Base-by-base conservation (phyloP, 2,888 invertebrate species). In the Melipona beecheii region DNA sequence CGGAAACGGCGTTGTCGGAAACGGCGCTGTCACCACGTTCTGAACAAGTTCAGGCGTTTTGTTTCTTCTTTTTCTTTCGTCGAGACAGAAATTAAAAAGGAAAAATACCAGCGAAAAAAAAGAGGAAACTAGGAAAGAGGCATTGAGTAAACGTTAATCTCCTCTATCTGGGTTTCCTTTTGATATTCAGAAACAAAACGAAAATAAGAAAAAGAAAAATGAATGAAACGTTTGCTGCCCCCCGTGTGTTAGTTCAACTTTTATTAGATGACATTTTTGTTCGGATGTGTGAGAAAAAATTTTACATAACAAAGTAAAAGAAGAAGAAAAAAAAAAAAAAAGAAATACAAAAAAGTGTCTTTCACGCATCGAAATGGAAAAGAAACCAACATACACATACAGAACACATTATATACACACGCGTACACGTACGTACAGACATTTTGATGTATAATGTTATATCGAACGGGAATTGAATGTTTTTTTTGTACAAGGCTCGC, bases 391-490 rank as follows among this genome's bases (percentile, higher is more conserved):
- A 70, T 27, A 62, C 19, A 52, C 36, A 76, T 13, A 56, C 9
- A 50, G 60, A 27, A 60, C 19, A 60, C 60, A 27, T 9, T 9
- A 56, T 54, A 71, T 27, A 62, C 15, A 24, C 36, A 64, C 13
- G 43, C 54, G 36, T 56, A 52, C 52, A 62, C 3, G 71, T 62
- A 76, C 36, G 5, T 62, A 91, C 89, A 87, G 87, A 90, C 90
- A 90, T 91, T 87, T 92, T 91, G 89, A 91, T 91, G 91, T 90
- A 90, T 88, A 91, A 90, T 89, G 89, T 89, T 83, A 75, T 89
- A 90, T 90, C 89, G 86, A 90, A 90, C 89, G 92, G 92, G 92
- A 92, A 92, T 92, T 92, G 91, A 92, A 84, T 62, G 87, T 43
- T 89, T 89, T 31, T 91, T 91, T 90, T 92, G 91, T 92, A 91